phyloP scores from a whole-genome alignment of 2,888 invertebrate species.

The Cantharis rustica region DNA sequence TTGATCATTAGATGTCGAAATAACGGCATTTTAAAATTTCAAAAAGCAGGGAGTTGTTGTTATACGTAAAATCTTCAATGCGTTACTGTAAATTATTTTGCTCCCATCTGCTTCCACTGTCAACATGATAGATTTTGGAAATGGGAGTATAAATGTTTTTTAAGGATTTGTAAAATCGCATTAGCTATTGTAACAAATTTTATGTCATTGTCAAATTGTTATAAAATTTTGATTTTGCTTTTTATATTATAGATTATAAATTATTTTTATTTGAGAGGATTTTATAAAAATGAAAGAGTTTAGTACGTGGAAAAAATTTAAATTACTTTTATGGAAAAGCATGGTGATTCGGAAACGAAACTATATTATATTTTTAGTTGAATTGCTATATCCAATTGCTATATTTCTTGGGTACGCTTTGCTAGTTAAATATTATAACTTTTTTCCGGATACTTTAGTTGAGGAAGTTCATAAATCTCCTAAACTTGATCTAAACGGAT shows the following conservation, averaged over 20 bases:
- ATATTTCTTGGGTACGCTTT: neutral
- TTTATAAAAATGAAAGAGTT: neutral
- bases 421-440: neutral
- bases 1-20: too few species aligned
- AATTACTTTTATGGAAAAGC: neutral
- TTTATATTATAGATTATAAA: neutral
- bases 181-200: neutral
- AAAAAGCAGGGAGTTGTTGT: too few species aligned
- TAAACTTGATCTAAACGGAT: neutral
- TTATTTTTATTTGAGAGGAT: neutral
- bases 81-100: too few species aligned
- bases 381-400: neutral
- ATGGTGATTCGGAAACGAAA: neutral
- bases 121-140: too few species aligned
- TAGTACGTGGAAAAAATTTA: neutral
- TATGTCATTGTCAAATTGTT: neutral
- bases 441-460: fast-evolving
- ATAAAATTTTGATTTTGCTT: neutral
- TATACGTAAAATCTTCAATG: too few species aligned
- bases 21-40: too few species aligned
- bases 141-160: too few species aligned
- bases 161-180: too few species aligned
- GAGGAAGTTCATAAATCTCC: neutral
- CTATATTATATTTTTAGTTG: neutral
- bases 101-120: too few species aligned